Percentiles rank a stretch among this genome's conserved stretches.
Conservation (phyloP, 2,888 invertebrate genomes). For the Thereva unica region DNA sequence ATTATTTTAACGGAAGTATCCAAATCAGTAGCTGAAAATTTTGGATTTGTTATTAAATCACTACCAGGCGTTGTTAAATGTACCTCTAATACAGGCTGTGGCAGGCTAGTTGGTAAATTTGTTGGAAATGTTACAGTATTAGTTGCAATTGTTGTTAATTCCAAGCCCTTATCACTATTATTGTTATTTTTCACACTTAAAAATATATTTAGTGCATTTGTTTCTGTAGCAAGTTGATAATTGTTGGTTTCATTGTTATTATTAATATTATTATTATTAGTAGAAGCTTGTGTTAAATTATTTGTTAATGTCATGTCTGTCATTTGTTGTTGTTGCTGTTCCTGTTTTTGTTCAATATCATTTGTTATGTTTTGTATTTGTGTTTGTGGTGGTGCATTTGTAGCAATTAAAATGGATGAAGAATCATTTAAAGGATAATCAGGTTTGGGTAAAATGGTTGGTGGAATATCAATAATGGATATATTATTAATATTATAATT, state of each 20-base stretch:
- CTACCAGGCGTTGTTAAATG: slow-evolving; percentile 46
- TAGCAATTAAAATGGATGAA: background rate
- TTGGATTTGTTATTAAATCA: slow-evolving; percentile 44
- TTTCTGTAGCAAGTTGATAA: too few species aligned
- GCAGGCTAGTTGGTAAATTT: slow-evolving; percentile 45
- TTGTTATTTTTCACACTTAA: background rate
- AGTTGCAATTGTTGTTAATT: slow-evolving; percentile 40
- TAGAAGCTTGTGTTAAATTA: slow-evolving; percentile 23
- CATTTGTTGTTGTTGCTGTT: slow-evolving; percentile 23
- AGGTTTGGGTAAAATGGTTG: background rate
- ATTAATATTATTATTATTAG: slow-evolving; percentile 14
- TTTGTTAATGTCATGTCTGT: slow-evolving; percentile 15
- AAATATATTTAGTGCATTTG: too few species aligned
- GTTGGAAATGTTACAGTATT: slow-evolving; percentile 36
- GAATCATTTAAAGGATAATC: slow-evolving; percentile 11
- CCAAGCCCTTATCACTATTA: slow-evolving; percentile 34
- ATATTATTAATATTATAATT: background rate
- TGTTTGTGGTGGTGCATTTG: slow-evolving; percentile 11
- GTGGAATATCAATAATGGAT: background rate
- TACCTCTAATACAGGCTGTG: slow-evolving; percentile 42
- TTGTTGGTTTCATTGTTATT: slow-evolving; percentile 13
- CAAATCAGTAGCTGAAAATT: slow-evolving; percentile 45
- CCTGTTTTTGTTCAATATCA: slow-evolving; percentile 4
- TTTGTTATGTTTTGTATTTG: slow-evolving; percentile 6
- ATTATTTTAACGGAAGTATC: slow-evolving; percentile 47